Conservation (phyloP, 2,113 vertebrate species). For the Psephotus haematonotus region DNA sequence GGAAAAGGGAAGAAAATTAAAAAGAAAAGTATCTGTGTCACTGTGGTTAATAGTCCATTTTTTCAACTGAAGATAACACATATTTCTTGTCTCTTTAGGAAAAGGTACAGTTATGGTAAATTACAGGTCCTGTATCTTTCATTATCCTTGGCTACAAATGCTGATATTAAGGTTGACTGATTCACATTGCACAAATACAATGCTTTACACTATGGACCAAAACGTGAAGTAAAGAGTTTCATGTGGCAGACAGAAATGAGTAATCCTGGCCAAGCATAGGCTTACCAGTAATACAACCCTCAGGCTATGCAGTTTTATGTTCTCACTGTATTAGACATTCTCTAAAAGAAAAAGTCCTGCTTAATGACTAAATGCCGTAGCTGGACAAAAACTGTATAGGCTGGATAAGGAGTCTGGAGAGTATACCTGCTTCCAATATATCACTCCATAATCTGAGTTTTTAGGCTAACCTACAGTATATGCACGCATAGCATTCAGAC, state of each 20-base stretch:
- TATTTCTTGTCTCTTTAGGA: background rate
- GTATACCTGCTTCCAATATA: background rate
- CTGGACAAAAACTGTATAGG: accelerated
- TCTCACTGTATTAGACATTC: background rate
- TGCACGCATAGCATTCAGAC: background rate
- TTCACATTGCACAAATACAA: background rate
- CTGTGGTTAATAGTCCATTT: background rate
- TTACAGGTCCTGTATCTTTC: background rate
- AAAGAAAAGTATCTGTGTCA: background rate
- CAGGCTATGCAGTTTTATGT: background rate
- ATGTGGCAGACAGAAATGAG: background rate
- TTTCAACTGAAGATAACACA: background rate
- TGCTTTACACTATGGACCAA: background rate
- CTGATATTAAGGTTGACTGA: background rate
- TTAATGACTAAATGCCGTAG: background rate
- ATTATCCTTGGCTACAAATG: background rate
- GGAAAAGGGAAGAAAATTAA: background rate
- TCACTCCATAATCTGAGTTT: background rate
- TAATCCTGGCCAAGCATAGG: background rate
- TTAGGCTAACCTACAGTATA: background rate
- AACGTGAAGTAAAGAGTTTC: background rate
- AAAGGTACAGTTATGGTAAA: background rate
- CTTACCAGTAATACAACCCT: background rate
- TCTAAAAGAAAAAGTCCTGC: background rate
- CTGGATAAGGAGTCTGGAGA: background rate